phyloP scores from a whole-genome alignment of 1,140 invertebrate genomes.

The Lepidurus apus region DNA sequence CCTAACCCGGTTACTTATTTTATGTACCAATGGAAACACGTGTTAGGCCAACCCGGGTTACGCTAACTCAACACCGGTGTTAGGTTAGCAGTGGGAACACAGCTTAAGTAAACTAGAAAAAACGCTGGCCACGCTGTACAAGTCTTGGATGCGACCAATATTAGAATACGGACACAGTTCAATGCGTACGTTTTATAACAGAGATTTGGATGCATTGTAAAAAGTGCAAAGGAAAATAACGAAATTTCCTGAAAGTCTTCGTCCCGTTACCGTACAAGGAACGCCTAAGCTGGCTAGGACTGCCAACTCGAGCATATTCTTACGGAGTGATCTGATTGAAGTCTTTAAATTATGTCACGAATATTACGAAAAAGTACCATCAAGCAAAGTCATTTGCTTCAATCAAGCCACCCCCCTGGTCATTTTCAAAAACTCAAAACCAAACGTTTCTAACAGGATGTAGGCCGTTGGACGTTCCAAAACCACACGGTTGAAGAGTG shows the following conservation, averaged over 20 bases:
- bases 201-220: not conserved
- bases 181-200: not conserved
- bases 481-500: too few species aligned
- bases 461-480: too few species aligned
- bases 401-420: not conserved
- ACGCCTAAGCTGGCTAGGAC: not conserved
- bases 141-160: not conserved
- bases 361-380: not conserved
- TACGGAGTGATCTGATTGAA: not conserved
- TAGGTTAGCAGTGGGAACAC: too few species aligned
- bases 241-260: not conserved
- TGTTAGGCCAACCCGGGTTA: too few species aligned
- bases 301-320: not conserved
- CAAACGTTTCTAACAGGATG: not conserved
- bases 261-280: not conserved
- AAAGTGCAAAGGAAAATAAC: not conserved
- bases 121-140: not conserved
- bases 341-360: not conserved
- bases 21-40: too few species aligned
- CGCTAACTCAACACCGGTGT: too few species aligned
- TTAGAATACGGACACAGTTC: constrained; percentile 15
- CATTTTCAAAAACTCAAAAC: not conserved
- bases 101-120: too few species aligned
- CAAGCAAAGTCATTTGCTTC: not conserved
- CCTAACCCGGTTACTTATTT: too few species aligned